Base-by-base conservation (phyloP, 2,797 vertebrate species). In the Gorsachius magnificus region DNA sequence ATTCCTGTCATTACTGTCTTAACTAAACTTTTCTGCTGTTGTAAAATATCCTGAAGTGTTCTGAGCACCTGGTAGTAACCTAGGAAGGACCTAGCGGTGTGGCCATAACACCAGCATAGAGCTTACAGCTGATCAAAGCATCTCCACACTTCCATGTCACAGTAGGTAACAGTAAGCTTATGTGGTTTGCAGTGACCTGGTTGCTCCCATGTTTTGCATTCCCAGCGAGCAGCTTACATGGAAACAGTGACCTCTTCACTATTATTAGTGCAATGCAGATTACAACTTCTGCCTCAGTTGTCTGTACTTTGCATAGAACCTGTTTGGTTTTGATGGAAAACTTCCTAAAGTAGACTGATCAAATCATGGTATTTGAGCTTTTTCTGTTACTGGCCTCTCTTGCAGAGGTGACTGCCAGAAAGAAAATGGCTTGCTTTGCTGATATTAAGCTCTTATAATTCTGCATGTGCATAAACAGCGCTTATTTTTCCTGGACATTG, bases 91-190 rank as follows among this genome's bases (percentile, higher is more conserved):
- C 4, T 48, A 46, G 53, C 64, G 78, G 74, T 33, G 9, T 3
- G 5, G 65, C 5, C 0, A 1, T 16, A 1, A 13, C 38, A 8
- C 9, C 3, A 13, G 65, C 54, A 65, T 28, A 63, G 70, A 66
- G 46, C 31, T 87, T 51, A 25, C 10, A 83, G 57, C 61, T 68
- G n/a, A 29, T 26, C 18, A 50, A 10, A 16, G 68, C 25, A 31
- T 66, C 48, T 68, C 76, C 8, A 13, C 5, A 0, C 1, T 3
- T 48, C 28, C 0, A 0, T 35, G 14, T 56, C 41, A 24, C 5
- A 60, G 35, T 18, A 18, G 46, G 1, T 33, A 36, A 54, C 26
- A 35, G 18, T 24, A 13, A 58, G 29, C 41, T 45, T 35, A 15
- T 1, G 1, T 41, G 28, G 22, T 56, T 72, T 57, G 36, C 58